Base-by-base conservation (phyloP, 2,888 invertebrate genomes). In the Trichacis sp. region DNA sequence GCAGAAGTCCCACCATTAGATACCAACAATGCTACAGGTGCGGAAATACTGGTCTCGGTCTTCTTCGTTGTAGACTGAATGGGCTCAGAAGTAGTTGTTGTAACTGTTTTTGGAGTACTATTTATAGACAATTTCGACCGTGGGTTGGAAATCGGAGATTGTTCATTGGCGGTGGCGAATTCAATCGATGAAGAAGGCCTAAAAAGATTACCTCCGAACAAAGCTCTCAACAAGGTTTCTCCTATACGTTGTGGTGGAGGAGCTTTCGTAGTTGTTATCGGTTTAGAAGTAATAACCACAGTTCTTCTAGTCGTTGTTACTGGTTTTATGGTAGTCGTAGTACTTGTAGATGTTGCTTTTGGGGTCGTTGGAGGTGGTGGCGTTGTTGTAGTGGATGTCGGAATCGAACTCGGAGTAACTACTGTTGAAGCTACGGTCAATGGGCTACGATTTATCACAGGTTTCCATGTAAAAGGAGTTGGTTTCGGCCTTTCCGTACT, bases 71-170 rank as follows among this genome's bases (percentile, higher is more conserved):
- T 20, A 1, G 2, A 49, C 43, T 9, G 53, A 11, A 1, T 12
- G 18, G 87, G 86, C 60, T 87, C 76, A 40, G 86, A 78, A 36
- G 86, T 87, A 36, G 86, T 87, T 3, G 73, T 76, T n/a, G 64
- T 64, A 8, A 75, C 54, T 0, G 73, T 69, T 58, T 59, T 73
- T 17, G 61, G 59, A 1, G 71, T 64, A 51, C 55, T 66, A 20
- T 73, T 73, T 6, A 71, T 49, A 8, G 70, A 61, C 8, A 48
- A 29, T 33, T 64, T 57, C 14, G 64, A 33, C 40, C 49, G 9
- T 4, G 42, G 40, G 15, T 49, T 14, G 1, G 19, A 17, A n/a
- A 47, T 17, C 9, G 9, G n/a, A 0, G 53, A n/a, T 18, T 48
- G 48, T 2, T 65, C 54, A 8, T 53, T 49, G 4, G 29, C 33